A percentile compares a stretch with the other conserved stretches of the same genome.
Evolutionary conservation across 2,113 vertebrate genomes (phyloP).

Genomic region (Cisticola juncidis): DNA sequence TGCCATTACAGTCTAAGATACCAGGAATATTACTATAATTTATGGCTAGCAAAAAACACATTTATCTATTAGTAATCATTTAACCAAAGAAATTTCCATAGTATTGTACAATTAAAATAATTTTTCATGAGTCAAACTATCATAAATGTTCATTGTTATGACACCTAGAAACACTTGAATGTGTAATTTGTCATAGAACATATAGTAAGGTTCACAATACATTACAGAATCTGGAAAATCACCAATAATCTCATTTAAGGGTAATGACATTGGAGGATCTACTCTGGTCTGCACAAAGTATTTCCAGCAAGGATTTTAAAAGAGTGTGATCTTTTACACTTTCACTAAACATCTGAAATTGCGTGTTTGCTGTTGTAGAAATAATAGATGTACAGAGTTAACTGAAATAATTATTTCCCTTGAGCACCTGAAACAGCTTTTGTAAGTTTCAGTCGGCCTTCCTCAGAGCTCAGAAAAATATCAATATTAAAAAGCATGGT

Average conservation of each 20-base stretch:
- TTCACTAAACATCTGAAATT: not conserved
- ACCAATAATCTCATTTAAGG: not conserved
- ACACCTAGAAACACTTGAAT: conserved; percentile 14
- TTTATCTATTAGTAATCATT: not conserved
- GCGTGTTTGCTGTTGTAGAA: not conserved
- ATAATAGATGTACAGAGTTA: not conserved
- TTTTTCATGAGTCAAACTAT: conserved; percentile 25
- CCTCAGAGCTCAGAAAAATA: not conserved
- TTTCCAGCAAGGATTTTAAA: not conserved
- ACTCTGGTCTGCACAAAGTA: not conserved
- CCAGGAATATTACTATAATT: not conserved
- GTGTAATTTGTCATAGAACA: conserved; percentile 18
- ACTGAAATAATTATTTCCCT: not conserved
- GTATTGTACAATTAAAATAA: not conserved
- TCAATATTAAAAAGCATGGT: not conserved
- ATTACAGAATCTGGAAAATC: not conserved
- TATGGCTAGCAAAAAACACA: not conserved
- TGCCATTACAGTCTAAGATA: not conserved
- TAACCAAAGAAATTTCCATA: conserved; percentile 24
- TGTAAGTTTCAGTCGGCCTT: not conserved
- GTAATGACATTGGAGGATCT: not conserved
- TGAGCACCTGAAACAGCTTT: not conserved
- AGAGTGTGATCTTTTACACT: not conserved
- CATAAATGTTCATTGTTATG: conserved; percentile 46
- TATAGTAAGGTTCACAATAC: not conserved